phyloP scores from a whole-genome alignment of 2,888 invertebrate genomes.

The Timema podura region DNA sequence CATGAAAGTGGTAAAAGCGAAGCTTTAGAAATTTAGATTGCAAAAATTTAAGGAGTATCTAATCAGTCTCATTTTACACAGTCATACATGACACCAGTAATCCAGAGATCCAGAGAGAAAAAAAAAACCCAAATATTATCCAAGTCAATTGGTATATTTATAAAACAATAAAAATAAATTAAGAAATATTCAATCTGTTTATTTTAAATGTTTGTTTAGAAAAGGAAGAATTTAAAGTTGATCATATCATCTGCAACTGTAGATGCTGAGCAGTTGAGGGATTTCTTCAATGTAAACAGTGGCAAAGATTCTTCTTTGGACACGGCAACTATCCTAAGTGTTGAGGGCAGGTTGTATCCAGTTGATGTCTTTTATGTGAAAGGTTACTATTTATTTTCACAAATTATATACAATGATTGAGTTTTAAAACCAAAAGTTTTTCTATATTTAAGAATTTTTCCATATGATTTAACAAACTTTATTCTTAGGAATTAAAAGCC shows the following conservation, averaged over 20 bases:
- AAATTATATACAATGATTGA: background rate
- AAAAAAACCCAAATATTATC: too few relatives aligned
- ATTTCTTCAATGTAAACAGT: conserved; percentile 67
- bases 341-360: conserved; percentile 84
- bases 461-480: background rate
- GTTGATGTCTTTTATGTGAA: conserved; percentile 79
- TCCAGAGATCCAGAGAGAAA: too few relatives aligned
- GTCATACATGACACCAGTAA: too few relatives aligned
- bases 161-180: too few relatives aligned
- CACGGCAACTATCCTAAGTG: conserved; percentile 76
- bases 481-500: background rate
- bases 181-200: background rate
- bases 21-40: too few relatives aligned
- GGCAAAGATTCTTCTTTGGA: conserved; percentile 50
- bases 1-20: too few relatives aligned
- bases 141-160: too few relatives aligned
- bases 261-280: conserved; percentile 80
- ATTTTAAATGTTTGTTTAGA: conserved; percentile 47
- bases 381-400: conserved; percentile 49
- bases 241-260: conserved; percentile 94
- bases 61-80: too few relatives aligned
- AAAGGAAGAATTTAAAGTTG: conserved; percentile 74
- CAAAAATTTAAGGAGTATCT: too few relatives aligned
- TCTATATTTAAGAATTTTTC: background rate
- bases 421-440: background rate